Evolutionary conservation across 2,888 invertebrate genomes (phyloP), one percentile per base, ranked within the genome.

Genomic region (Tryphoninae sp.): DNA sequence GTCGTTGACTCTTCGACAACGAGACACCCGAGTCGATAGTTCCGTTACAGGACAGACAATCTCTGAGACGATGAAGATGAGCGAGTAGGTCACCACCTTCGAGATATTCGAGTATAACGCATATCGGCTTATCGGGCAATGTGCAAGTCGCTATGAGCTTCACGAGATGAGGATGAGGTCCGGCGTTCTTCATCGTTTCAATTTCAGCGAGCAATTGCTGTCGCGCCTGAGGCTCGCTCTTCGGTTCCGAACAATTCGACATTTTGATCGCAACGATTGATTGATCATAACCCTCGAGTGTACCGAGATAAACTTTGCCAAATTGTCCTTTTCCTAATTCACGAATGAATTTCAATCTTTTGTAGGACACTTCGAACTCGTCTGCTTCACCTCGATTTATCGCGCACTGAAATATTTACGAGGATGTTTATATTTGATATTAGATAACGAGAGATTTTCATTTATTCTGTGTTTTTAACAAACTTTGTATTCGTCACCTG

Each of bases 141-240:
- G 96, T 96, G 87, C 96, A 96, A 86, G 96, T 97, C 0, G 95
- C 97, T 0, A 97, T 88, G 80, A 96, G 91, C 8, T 94, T 93
- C 16, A 97, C 96, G 71, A 97, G 95, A 91, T 97, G 95, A 16
- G 94, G 94, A 91, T 97, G 97, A 0, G 92, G 93, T 0, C 96
- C 97, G 0, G 97, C 95, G 83, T 94, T 94, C 90, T 96, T 97
- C 90, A 97, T 93, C 92, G 96, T 96, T 33, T 93, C 93, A 26
- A 97, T 97, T 92, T 97, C 97, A 0, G 95, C 94, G 19, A 96
- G 92, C 87, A 97, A 95, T 88, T 97, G 96, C 74, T 94, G 94
- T 67, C 87, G 84, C 0, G 86, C 83, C 64, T 89, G 88, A 6
- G 90, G 89, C 84, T 91, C 90, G 64, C 91, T 78, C 1, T 68